These are phyloP conservation scores for Xenopus borealis DNA, from an alignment of 2,113 vertebrate genomes.

Conservation along the genomic window DNA sequence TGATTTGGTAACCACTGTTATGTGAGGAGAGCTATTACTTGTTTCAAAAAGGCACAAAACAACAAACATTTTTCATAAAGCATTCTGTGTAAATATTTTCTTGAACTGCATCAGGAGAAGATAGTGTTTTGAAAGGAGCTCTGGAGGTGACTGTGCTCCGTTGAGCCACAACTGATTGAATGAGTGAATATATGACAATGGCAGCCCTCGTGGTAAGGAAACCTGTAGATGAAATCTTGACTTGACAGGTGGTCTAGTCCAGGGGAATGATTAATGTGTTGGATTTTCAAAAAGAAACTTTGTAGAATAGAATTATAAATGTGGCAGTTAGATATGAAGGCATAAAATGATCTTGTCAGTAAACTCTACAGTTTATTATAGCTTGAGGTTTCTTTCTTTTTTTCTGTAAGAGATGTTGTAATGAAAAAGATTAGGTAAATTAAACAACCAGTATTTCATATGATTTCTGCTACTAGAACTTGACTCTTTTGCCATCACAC, in stretches of 20 bases:
- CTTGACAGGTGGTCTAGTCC: conserved; percentile 38
- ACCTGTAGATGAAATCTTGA: conserved; percentile 16
- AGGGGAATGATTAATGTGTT: conserved; percentile 38
- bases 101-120: conserved; percentile 27
- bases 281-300: conserved; percentile 24
- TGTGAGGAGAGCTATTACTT: background rate
- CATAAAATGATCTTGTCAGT: background rate
- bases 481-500: too few species aligned
- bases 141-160: conserved; percentile 42
- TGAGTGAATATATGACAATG: conserved; percentile 39
- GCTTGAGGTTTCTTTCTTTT: background rate
- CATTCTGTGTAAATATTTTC: conserved; percentile 34
- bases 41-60: background rate
- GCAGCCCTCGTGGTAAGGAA: conserved; percentile 32
- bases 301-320: background rate
- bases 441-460: too few species aligned
- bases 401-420: background rate
- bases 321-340: background rate
- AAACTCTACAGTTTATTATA: too few species aligned
- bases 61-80: conserved; percentile 9
- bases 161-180: conserved; percentile 45
- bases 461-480: too few species aligned
- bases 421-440: background rate
- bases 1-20: background rate
- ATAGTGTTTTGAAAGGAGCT: conserved; percentile 33